phyloP scores from a whole-genome alignment of 2,113 vertebrate genomes.

The Brienomyrus longianalis region DNA sequence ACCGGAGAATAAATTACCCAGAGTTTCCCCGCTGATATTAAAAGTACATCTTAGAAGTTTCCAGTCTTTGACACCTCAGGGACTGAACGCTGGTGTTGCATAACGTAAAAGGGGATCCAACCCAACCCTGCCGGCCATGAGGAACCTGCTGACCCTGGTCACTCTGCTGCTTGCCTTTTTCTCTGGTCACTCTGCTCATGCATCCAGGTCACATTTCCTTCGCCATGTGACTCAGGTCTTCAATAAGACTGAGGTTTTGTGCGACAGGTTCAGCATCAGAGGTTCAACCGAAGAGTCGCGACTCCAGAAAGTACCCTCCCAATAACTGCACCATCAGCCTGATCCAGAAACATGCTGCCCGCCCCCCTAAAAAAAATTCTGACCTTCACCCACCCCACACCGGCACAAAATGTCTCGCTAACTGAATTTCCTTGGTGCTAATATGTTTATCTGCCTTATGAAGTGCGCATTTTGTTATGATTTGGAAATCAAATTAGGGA shows the following conservation, averaged over 20 bases:
- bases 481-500: constrained; percentile 18
- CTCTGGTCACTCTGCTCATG: not conserved
- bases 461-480: constrained; percentile 9
- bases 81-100: not conserved
- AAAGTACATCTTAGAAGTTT: not conserved
- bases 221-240: not conserved
- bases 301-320: not conserved
- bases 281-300: not conserved
- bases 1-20: not conserved
- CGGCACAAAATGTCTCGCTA: not conserved
- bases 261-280: not conserved
- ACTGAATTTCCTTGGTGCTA: constrained; percentile 3
- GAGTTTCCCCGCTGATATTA: not conserved
- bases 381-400: not conserved
- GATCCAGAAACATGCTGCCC: not conserved
- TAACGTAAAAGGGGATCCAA: not conserved
- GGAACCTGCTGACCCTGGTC: not conserved
- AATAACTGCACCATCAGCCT: not conserved
- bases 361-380: not conserved
- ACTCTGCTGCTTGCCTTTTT: not conserved
- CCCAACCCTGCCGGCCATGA: not conserved
- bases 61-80: not conserved
- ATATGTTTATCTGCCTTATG: constrained; percentile 6
- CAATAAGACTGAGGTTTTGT: not conserved
- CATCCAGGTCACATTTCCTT: not conserved